Evolutionary conservation across 2,113 vertebrate species (phyloP).

Genomic region (Lampris incognitus): DNA sequence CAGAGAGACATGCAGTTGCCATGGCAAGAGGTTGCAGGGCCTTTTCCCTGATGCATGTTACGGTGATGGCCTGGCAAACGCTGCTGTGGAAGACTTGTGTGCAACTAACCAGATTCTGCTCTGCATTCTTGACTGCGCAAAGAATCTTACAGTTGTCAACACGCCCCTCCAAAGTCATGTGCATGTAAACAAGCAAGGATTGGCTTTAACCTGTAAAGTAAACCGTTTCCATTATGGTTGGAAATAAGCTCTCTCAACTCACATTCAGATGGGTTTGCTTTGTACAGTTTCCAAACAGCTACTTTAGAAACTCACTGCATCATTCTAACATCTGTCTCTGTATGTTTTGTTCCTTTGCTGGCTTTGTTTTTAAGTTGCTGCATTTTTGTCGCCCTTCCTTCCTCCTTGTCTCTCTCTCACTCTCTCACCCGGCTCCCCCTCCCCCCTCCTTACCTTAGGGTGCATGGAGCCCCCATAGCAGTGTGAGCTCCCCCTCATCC

Average conservation of each 20-base stretch:
- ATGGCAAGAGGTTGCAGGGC: slow-evolving; percentile 43
- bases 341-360: slow-evolving; percentile 88
- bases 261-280: slow-evolving; percentile 36
- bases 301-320: slow-evolving; percentile 70
- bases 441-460: slow-evolving; percentile 96
- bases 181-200: slow-evolving; percentile 51
- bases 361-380: slow-evolving; percentile 92
- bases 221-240: slow-evolving; percentile 23
- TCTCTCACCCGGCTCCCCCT: slow-evolving; percentile 87
- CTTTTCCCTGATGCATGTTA: slow-evolving; percentile 35
- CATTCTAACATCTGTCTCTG: slow-evolving; percentile 76
- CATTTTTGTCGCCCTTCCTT: slow-evolving; percentile 92
- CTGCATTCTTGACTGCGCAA: slow-evolving; percentile 17
- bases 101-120: slow-evolving; percentile 53
- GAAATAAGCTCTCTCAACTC: slow-evolving; percentile 13
- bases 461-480: slow-evolving; percentile 97
- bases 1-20: slow-evolving; percentile 45
- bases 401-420: slow-evolving; percentile 85
- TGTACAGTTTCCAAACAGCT: slow-evolving; percentile 36
- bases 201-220: slow-evolving; percentile 28
- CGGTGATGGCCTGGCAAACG: slow-evolving; percentile 28
- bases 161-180: slow-evolving; percentile 25
- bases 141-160: slow-evolving; percentile 11
- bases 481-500: slow-evolving; percentile 93
- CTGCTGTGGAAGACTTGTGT: slow-evolving; percentile 29